A percentile compares a stretch with the other conserved stretches of the same genome.
phyloP scores from a whole-genome alignment of 2,113 vertebrate species.

The Sclerurus mexicanus region DNA sequence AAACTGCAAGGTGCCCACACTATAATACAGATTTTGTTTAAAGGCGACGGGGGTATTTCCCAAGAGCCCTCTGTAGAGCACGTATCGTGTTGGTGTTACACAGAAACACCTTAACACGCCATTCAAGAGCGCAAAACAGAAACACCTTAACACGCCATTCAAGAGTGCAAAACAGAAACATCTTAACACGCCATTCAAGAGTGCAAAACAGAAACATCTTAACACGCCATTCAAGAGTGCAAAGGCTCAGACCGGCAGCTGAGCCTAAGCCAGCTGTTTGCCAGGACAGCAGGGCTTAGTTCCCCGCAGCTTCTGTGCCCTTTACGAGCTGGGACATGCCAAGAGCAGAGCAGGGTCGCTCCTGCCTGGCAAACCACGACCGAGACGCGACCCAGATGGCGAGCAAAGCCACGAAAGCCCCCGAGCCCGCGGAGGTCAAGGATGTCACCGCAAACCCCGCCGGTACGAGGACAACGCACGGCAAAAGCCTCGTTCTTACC shows the following conservation, averaged over 20 bases:
- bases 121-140: background rate
- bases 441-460: background rate
- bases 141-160: background rate
- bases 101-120: background rate
- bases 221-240: background rate
- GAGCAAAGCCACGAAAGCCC: background rate
- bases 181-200: background rate
- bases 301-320: background rate
- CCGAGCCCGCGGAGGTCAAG: background rate
- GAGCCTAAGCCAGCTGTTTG: background rate
- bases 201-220: background rate
- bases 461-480: fast-evolving
- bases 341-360: background rate
- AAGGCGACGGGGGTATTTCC: background rate
- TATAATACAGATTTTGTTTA: background rate
- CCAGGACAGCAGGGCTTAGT: background rate
- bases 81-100: background rate
- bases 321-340: background rate
- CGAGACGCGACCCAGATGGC: background rate
- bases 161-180: background rate
- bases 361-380: background rate
- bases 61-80: background rate
- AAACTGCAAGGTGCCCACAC: background rate
- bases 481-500: conserved; percentile 72
- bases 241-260: background rate